These are phyloP conservation scores for Diadophis punctatus DNA, from an alignment of 2,113 vertebrate species.

Conservation along the genomic window DNA sequence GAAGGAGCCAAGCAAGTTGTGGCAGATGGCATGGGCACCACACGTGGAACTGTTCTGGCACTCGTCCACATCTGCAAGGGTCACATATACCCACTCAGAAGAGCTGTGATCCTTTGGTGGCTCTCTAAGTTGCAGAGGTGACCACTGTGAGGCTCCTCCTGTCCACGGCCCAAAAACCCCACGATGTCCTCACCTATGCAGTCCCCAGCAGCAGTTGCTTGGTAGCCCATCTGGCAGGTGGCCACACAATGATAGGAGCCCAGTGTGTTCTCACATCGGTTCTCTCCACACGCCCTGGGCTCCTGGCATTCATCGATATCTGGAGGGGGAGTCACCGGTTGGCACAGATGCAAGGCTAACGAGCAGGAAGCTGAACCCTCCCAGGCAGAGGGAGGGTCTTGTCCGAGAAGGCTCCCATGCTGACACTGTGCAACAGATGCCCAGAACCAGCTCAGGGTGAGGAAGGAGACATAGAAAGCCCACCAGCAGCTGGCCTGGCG, in stretches of 20 bases:
- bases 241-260: slow-evolving; percentile 82
- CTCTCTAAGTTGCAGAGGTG: too few species aligned
- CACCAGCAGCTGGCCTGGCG: rapidly evolving
- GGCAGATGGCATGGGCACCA: slow-evolving; percentile 74
- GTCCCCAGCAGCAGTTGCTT: slow-evolving; percentile 43
- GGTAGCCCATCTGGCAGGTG: slow-evolving; percentile 77
- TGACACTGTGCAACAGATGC: not conserved
- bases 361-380: not conserved
- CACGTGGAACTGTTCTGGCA: slow-evolving; percentile 76
- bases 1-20: slow-evolving; percentile 79
- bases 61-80: slow-evolving; percentile 77
- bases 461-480: not conserved
- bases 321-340: slow-evolving; percentile 26
- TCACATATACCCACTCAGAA: not conserved
- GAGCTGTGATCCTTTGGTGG: not conserved
- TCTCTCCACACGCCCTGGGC: slow-evolving; percentile 68
- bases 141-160: not conserved
- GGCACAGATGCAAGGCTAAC: not conserved
- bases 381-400: not conserved
- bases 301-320: slow-evolving; percentile 84
- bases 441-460: not conserved
- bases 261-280: slow-evolving; percentile 80
- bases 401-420: not conserved
- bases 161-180: not conserved
- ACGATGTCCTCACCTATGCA: slow-evolving; percentile 70